Base-by-base conservation (phyloP, 2,797 vertebrate species). In the Capromys pilorides region DNA sequence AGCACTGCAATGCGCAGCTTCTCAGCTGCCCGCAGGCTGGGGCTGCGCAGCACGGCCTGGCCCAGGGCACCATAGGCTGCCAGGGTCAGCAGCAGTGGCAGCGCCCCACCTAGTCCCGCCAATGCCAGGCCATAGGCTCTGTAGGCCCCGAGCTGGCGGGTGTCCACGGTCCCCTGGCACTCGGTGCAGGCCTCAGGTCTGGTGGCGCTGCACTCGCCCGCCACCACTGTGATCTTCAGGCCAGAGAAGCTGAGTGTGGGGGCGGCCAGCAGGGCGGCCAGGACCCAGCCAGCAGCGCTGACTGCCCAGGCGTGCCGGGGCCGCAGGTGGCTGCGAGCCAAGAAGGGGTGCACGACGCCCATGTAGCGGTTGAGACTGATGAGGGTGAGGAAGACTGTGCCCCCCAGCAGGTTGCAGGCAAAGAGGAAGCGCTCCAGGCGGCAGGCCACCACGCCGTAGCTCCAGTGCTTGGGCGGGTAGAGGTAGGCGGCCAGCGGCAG, bases 301-400 rank as follows among this genome's bases (percentile, higher is more conserved):
- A 94, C 9, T 0, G 67, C 92, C 95, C 98, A 98, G 93, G 97
- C 98, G 0, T 99, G 98, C 24, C 39, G 95, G 0, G 98, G 97
- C 0, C 19, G 79, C 18, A 99, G 90, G 1, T 97, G 64, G 0
- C 97, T 98, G 1, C 90, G 98, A 1, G 98, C 93, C 26, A 98
- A 98, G 93, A 99, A 98, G 1, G 99, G 99, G 45, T 98, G 97
- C 0, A 97, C 98, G 0, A 99, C 94, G 51, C 98, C 99, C 59
- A 99, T 61, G 6, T 98, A 99, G 36, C 99, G 97, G 97, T 98
- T 98, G 26, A 99, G 97, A 62, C 99, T 98, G 97, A 99, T 99
- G 54, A 98, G 98, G 97, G 99, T 98, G 97, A 99, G 97, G 95
- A 99, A 98, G 94, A 99, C 97, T 86, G 98, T 97, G 93, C 99